These are phyloP conservation scores for Callyntrura sp. DNA, from an alignment of 2,888 invertebrate species.

Conservation along the genomic window DNA sequence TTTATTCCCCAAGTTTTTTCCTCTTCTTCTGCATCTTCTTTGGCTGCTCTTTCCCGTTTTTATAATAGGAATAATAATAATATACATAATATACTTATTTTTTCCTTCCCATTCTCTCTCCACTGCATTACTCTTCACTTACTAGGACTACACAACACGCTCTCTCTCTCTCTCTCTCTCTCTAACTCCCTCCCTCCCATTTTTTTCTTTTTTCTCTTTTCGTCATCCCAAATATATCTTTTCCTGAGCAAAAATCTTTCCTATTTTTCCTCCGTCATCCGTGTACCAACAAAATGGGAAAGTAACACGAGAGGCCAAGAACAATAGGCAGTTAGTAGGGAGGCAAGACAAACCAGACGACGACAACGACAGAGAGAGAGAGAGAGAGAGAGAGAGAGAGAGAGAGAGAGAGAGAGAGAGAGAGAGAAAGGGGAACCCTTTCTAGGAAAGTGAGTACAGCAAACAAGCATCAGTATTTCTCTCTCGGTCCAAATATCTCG, in stretches of 20 bases:
- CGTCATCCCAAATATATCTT: constrained; percentile 39
- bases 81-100: constrained; percentile 38
- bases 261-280: constrained; percentile 16
- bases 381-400: constrained; percentile 39
- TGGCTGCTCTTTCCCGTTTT: background rate
- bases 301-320: too few species aligned
- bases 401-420: constrained; percentile 45
- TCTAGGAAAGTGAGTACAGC: constrained; percentile 66
- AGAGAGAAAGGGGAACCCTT: constrained; percentile 55
- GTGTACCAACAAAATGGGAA: background rate
- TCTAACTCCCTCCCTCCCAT: background rate
- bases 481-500: constrained; percentile 55
- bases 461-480: constrained; percentile 1
- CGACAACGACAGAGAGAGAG: background rate
- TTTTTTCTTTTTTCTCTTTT: background rate
- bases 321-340: background rate
- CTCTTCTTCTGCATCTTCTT: constrained; percentile 30
- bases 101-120: constrained; percentile 9
- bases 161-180: background rate
- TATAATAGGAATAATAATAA: background rate
- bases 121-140: constrained; percentile 17
- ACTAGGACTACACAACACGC: too few species aligned
- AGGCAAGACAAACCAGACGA: background rate
- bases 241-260: constrained; percentile 14
- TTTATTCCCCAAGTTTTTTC: constrained; percentile 67